Percentiles rank a stretch among this genome's conserved stretches.
phyloP scores from a whole-genome alignment of 2,113 vertebrate species.

The Chlorodrepanis virens region DNA sequence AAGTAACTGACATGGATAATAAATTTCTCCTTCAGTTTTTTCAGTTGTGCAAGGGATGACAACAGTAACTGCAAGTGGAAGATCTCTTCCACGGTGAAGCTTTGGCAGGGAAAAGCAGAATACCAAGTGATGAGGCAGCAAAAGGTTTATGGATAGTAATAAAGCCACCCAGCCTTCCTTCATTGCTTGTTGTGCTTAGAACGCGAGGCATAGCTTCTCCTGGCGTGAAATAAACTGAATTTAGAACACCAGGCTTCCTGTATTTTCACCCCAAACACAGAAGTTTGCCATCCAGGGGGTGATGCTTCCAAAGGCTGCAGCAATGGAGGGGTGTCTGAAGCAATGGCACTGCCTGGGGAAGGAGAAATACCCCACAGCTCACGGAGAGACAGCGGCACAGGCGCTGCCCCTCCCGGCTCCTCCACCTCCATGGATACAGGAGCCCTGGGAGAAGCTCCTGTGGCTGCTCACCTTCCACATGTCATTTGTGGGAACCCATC shows the following conservation, averaged over 20 bases:
- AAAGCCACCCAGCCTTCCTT: not conserved
- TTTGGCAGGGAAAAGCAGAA: slow-evolving; percentile 16
- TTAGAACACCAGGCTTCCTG: not conserved
- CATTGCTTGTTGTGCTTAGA: not conserved
- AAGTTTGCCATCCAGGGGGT: not conserved
- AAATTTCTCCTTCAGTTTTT: not conserved
- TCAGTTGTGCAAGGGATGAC: not conserved
- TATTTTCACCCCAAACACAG: not conserved
- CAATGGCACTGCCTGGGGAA: not conserved
- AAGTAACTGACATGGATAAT: not conserved
- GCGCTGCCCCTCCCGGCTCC: fast-evolving
- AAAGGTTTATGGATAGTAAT: not conserved
- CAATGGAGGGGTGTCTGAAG: not conserved
- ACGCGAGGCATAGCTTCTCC: not conserved
- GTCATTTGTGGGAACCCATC: not conserved
- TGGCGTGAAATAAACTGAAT: not conserved
- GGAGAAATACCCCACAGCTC: not conserved
- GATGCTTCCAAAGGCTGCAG: not conserved
- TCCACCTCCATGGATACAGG: fast-evolving
- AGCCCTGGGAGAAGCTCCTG: not conserved
- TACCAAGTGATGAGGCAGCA: not conserved
- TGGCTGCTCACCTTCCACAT: not conserved
- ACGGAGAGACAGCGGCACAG: fast-evolving
- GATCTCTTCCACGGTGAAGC: not conserved
- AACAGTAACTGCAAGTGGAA: not conserved